A percentile compares a stretch with the other conserved stretches of the same genome.
Evolutionary conservation across 2,113 vertebrate species (phyloP).

Genomic region (Myotis lucifugus): DNA sequence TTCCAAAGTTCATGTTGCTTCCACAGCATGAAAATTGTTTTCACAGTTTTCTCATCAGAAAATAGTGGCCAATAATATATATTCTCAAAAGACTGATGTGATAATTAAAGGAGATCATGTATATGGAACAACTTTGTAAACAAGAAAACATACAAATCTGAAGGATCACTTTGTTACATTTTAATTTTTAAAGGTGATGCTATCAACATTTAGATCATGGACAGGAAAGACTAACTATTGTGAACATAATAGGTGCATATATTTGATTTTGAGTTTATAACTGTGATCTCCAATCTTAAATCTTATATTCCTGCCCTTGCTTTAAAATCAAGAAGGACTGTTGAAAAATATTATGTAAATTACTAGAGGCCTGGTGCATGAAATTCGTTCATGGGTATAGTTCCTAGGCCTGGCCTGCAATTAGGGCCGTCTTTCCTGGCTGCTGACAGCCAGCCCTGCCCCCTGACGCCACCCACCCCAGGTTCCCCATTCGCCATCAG

Average conservation of each 20-base stretch:
- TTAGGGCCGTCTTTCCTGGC: too few relatives aligned
- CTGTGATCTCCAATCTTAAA: not conserved
- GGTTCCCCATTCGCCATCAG: too few relatives aligned
- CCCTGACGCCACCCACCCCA: too few relatives aligned
- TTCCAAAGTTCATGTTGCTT: conserved; percentile 3
- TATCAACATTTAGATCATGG: not conserved
- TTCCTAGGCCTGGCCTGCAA: too few relatives aligned
- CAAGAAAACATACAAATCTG: conserved; percentile 16
- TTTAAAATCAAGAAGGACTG: conserved; percentile 12
- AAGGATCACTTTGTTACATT: not conserved
- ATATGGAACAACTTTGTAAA: not conserved
- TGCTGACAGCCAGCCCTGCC: too few relatives aligned
- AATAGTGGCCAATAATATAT: not conserved
- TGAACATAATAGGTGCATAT: not conserved
- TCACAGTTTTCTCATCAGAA: not conserved
- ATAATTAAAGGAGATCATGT: conserved; percentile 4
- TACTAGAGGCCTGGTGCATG: not conserved
- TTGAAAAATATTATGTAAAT: conserved; percentile 19
- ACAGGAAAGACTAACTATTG: not conserved
- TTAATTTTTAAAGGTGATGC: not conserved
- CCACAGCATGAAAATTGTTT: not conserved
- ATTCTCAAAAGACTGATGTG: not conserved
- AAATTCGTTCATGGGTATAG: too few relatives aligned
- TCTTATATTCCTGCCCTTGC: not conserved
- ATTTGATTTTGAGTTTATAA: conserved; percentile 35